Conservation (phyloP, 2,113 vertebrate genomes). For the Brachypteracias leptosomus region DNA sequence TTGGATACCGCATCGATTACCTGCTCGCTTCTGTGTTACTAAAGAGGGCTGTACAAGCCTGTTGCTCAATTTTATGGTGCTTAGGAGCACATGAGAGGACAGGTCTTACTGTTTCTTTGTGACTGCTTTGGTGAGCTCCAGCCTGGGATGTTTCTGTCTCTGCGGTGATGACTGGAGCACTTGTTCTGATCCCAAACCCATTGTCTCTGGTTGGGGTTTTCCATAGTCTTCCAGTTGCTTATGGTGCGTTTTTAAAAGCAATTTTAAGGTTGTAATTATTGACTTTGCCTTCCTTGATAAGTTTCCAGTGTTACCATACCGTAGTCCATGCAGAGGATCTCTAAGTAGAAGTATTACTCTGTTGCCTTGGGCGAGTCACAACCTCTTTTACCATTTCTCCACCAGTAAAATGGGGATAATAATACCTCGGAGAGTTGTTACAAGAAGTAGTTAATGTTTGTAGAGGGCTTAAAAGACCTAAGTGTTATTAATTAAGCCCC, state of each 20-base stretch:
- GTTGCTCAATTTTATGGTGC: neutral
- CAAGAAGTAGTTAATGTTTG: constrained; percentile 59
- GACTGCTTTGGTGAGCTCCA: neutral
- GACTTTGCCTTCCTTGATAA: neutral
- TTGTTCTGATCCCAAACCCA: neutral
- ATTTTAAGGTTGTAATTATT: neutral
- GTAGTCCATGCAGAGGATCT: neutral
- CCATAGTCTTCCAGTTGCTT: neutral
- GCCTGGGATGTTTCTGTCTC: neutral
- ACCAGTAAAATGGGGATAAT: constrained; percentile 45
- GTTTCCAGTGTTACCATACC: neutral
- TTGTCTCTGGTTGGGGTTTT: neutral
- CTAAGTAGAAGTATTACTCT: neutral
- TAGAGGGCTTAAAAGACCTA: constrained; percentile 50
- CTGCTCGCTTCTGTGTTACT: neutral
- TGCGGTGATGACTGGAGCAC: fast-evolving
- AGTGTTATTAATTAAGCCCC: constrained; percentile 63
- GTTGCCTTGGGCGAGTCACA: constrained; percentile 20
- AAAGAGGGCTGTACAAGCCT: neutral
- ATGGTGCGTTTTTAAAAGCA: neutral
- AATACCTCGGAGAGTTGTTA: constrained; percentile 54
- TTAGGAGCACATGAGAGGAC: neutral
- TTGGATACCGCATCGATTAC: neutral
- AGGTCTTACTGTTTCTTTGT: neutral
- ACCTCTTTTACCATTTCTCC: constrained; percentile 20